Conservation (phyloP, 1,140 invertebrate genomes). For the Amyelois transitella region DNA sequence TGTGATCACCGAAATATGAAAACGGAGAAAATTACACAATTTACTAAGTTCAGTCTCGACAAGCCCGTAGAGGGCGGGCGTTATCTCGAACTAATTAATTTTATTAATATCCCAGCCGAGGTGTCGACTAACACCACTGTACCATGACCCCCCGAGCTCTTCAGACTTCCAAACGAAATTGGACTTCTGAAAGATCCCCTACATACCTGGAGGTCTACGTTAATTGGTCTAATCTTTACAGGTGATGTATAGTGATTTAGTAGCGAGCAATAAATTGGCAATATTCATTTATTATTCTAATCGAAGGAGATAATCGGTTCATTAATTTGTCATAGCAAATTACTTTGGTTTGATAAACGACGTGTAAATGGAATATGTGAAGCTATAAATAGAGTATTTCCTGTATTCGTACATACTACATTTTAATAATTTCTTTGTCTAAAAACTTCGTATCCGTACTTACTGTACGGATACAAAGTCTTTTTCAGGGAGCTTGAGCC, state of each 20-base stretch:
- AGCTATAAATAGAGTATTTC: no score
- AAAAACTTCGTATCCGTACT: no score
- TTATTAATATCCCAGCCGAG: conserved; percentile 27
- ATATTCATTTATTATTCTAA: conserved; percentile 21
- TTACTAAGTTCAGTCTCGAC: not conserved
- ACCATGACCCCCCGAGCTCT: conserved; percentile 2
- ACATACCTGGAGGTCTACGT: conserved; percentile 6
- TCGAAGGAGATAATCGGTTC: conserved; percentile 24
- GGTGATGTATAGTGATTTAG: conserved; percentile 29
- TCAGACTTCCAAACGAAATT: not conserved
- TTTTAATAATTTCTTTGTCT: no score
- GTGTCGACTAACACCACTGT: conserved; percentile 12
- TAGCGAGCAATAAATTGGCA: conserved; percentile 22
- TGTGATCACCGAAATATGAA: not conserved
- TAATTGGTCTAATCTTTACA: conserved; percentile 21
- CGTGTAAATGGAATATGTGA: not conserved
- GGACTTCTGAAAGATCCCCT: not conserved
- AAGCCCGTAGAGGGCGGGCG: conserved; percentile 6
- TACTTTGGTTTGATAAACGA: conserved; percentile 1
- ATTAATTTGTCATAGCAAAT: conserved; percentile 19
- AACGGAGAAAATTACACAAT: not conserved
- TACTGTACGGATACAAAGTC: no score
- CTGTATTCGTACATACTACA: no score
- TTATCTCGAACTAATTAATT: conserved; percentile 35
- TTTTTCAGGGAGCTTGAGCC: no score